phyloP scores from a whole-genome alignment of 2,888 invertebrate genomes.

The Exocentrus adspersus region DNA sequence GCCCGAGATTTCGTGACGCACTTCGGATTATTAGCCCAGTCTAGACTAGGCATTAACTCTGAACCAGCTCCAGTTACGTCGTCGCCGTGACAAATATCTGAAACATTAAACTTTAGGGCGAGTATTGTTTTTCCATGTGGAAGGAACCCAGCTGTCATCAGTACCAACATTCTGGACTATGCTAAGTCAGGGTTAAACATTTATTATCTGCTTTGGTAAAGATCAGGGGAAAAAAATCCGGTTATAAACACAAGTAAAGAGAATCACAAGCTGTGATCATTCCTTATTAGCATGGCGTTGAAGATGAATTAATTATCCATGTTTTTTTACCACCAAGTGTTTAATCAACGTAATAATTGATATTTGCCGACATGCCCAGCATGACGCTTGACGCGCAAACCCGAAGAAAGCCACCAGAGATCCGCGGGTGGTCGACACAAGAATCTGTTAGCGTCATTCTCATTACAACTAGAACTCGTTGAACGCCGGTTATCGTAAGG shows the following conservation, averaged over 20 bases:
- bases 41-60: conserved; percentile 46
- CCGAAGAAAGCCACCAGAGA: conserved; percentile 13
- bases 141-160: conserved; percentile 2
- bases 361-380: conserved; percentile 2
- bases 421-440: conserved; percentile 40
- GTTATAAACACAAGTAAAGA: too few species aligned
- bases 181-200: too few species aligned
- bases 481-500: conserved; percentile 32
- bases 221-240: too few species aligned
- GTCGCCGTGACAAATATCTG: conserved; percentile 26
- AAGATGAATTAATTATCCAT: too few species aligned
- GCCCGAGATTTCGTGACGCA: conserved; percentile 43
- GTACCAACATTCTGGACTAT: not conserved
- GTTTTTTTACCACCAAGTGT: not conserved
- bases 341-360: not conserved
- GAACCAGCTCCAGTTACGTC: conserved; percentile 36
- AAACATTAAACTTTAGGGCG: conserved; percentile 20
- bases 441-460: conserved; percentile 37
- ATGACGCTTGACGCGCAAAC: conserved; percentile 6
- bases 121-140: conserved; percentile 9
- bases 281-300: too few species aligned
- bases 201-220: too few species aligned
- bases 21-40: conserved; percentile 48
- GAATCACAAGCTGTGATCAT: too few species aligned
- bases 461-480: conserved; percentile 37